Evolutionary conservation across 2,888 invertebrate species (phyloP).

Genomic region (Microctonus aethiopoides): DNA sequence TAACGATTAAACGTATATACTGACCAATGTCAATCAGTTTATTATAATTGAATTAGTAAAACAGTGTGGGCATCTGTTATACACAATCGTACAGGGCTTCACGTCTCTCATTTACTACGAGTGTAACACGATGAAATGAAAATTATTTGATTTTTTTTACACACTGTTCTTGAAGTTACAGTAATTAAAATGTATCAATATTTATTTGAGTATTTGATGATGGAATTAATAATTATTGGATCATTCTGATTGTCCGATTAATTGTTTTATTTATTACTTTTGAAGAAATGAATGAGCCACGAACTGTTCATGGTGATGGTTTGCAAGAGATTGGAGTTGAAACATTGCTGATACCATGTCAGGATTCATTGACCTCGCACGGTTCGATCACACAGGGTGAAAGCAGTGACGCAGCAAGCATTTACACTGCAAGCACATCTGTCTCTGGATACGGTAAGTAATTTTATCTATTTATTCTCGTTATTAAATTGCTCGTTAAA

Average conservation of each 20-base stretch:
- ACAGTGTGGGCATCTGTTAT: constrained; percentile 44
- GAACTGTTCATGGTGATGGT: constrained; percentile 55
- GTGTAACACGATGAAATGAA: background rate
- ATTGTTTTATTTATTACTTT: background rate
- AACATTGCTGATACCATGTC: constrained; percentile 51
- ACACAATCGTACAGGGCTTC: constrained; percentile 42
- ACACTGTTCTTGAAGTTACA: too few relatives aligned
- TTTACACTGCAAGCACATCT: constrained; percentile 63
- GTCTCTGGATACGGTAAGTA: constrained; percentile 63
- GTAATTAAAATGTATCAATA: background rate
- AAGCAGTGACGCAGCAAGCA: constrained; percentile 61
- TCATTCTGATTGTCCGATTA: background rate
- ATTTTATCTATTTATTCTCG: background rate
- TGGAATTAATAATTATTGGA: constrained; percentile 18
- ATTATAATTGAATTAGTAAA: constrained; percentile 42
- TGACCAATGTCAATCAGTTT: constrained; percentile 34
- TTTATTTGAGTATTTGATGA: constrained; percentile 12
- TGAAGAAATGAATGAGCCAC: constrained; percentile 51
- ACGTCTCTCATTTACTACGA: background rate
- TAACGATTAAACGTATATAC: constrained; percentile 9
- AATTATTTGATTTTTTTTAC: background rate
- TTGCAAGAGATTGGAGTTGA: constrained; percentile 55
- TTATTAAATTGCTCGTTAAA: background rate
- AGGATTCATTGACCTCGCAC: constrained; percentile 56
- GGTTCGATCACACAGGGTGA: constrained; percentile 56